Evolutionary conservation across 1,140 invertebrate species (phyloP), one percentile per base, ranked within the genome.

Genomic region (Bombus sibiricus): DNA sequence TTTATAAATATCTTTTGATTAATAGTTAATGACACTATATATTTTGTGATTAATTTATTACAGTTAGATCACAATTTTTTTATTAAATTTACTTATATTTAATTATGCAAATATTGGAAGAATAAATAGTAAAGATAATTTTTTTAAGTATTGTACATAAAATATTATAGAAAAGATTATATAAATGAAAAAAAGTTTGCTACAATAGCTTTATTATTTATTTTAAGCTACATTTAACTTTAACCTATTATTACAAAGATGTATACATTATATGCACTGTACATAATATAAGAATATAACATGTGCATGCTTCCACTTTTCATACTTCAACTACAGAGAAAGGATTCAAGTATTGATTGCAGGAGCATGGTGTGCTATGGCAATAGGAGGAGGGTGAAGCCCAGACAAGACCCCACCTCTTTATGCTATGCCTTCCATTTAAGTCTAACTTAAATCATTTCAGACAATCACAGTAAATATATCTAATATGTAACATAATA

Each of bases 331-430:
- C 89, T 88, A 91, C 90, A 93, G 88, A 89, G 86, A 88, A 91
- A 94, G 91, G 91, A 94, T 93, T 94, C 93, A 94, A 94, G 94
- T 95, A 95, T 95, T 95, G 94, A 95, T 95, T 94, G 92, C 92
- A 92, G 91, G 86, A 93, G 90, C 90, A 93, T 92, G 92, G 92
- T 94, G 90, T 91, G 88, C 83, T 88, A 91, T 93, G 92, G 90
- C 88, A 91, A 93, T 90, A 92, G 91, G 91, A 92, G 92, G 91
- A 94, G 91, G 92, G 89, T 93, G 87, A 93, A 92, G 84, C 90
- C 91, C 93, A 95, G 93, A 93, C 94, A 92, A 94, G 91, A 91
- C 90, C 81, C 88, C 83, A 91, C 90, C 93, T 93, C 86, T 92
- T 81, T 89, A 89, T 90, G 86, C 88, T 90, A 89, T 90, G 73